A percentile compares a stretch with the other conserved stretches of the same genome.
These are phyloP conservation scores for Philantomba maxwellii DNA, from an alignment of 2,113 vertebrate genomes.

Conservation along the genomic window DNA sequence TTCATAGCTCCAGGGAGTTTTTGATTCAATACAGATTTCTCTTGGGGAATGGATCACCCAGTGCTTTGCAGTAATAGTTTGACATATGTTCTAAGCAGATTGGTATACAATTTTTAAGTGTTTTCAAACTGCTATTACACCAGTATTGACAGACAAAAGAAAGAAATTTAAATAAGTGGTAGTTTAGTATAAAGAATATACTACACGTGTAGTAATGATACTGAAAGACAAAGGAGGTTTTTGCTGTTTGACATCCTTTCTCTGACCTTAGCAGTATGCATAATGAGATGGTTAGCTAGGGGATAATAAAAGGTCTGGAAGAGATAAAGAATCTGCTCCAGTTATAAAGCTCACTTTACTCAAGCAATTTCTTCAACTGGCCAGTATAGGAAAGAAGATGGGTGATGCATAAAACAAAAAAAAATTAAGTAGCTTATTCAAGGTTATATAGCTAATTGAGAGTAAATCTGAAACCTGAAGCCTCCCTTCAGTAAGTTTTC, in stretches of 20 bases:
- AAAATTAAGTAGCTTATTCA: neutral
- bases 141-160: neutral
- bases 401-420: neutral
- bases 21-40: neutral
- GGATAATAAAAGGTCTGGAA: constrained; percentile 32
- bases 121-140: neutral
- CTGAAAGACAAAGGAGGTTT: neutral
- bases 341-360: neutral
- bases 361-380: constrained; percentile 19
- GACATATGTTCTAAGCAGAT: neutral
- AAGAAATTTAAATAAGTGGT: neutral
- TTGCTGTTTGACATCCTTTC: neutral
- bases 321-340: constrained; percentile 23
- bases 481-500: neutral
- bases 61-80: neutral
- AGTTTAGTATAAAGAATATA: neutral
- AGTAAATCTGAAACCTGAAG: neutral
- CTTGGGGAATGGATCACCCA: neutral
- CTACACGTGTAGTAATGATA: neutral
- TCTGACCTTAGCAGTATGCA: neutral
- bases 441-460: neutral
- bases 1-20: neutral
- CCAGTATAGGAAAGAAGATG: neutral
- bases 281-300: constrained; percentile 31
- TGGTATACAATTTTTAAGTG: neutral